Conservation (phyloP, 2,888 invertebrate species). For the Crocallis elinguaria region DNA sequence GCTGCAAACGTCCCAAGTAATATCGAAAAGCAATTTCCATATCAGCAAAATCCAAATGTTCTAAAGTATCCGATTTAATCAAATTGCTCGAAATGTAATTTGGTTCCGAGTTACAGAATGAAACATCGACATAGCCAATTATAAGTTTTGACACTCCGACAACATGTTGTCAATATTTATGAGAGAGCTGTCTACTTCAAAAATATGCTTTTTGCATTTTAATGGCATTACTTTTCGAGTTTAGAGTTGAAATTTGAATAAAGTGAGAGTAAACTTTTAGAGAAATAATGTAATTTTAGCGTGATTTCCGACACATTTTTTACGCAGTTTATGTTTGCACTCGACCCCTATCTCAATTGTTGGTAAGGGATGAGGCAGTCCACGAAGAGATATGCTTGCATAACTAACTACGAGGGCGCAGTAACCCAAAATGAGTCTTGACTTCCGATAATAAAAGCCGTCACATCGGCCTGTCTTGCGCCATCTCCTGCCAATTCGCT, state of each 20-base stretch:
- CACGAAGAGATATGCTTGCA: no score
- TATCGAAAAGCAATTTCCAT: constrained; percentile 12
- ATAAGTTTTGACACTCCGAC: constrained; percentile 23
- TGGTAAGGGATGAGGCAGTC: no score
- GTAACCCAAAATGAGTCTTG: no score
- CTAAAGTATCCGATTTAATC: constrained; percentile 21
- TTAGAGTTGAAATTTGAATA: neutral
- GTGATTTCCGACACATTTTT: no score
- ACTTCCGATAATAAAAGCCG: no score
- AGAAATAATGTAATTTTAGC: no score
- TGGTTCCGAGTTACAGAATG: constrained; percentile 11
- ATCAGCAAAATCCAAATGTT: constrained; percentile 9
- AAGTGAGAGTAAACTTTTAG: no score
- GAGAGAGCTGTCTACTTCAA: constrained; percentile 14
- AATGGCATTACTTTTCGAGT: constrained; percentile 15
- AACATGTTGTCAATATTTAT: constrained; percentile 30
- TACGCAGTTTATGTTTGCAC: no score
- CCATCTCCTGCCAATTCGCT: no score
- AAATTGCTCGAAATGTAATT: constrained; percentile 18
- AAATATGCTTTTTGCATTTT: constrained; percentile 18
- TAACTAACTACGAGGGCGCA: no score
- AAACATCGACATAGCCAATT: constrained; percentile 24
- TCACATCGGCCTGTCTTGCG: no score
- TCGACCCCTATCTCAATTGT: no score
- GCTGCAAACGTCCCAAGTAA: constrained; percentile 18